Percentiles rank a stretch among this genome's conserved stretches.
These are phyloP conservation scores for Drosophila pseudoobscura DNA, from an alignment of 1,140 invertebrate genomes.

Conservation along the genomic window DNA sequence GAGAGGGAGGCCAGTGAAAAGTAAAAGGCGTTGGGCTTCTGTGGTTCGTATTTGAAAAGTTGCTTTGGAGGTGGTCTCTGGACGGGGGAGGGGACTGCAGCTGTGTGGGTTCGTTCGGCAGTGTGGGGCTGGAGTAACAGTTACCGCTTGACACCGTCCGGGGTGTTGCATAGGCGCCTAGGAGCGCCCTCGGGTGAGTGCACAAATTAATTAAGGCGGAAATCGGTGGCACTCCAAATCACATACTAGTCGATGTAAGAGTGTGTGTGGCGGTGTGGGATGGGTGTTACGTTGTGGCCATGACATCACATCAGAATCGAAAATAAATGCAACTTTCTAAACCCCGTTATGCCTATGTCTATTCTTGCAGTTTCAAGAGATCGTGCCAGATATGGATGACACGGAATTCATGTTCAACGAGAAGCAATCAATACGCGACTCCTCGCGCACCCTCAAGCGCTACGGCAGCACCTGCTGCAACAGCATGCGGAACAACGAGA, in stretches of 20 bases:
- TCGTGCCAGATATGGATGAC: slow-evolving; percentile 86
- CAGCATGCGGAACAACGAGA: slow-evolving; percentile 87
- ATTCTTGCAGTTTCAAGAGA: slow-evolving; percentile 80
- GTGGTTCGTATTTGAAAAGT: slow-evolving; percentile 13
- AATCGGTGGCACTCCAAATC: slow-evolving; percentile 3
- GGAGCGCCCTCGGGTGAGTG: slow-evolving; percentile 39
- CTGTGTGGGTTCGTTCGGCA: background rate
- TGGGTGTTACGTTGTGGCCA: slow-evolving; percentile 34
- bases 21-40: slow-evolving; percentile 1
- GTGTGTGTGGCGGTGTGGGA: background rate
- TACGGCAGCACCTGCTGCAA: slow-evolving; percentile 92
- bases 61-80: background rate
- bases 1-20: no score
- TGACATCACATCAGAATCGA: slow-evolving; percentile 57
- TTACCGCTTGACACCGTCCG: slow-evolving; percentile 9
- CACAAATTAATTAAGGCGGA: slow-evolving; percentile 14
- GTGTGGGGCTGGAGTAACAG: slow-evolving; percentile 30
- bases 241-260: background rate
- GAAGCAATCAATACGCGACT: slow-evolving; percentile 92
- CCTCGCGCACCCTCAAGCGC: slow-evolving; percentile 91
- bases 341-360: slow-evolving; percentile 4
- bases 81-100: background rate
- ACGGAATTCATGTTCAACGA: slow-evolving; percentile 90
- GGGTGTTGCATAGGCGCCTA: slow-evolving; percentile 11
- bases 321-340: slow-evolving; percentile 9